These are phyloP conservation scores for Microctenopoma stevenorrisi DNA, from an alignment of 2,797 vertebrate genomes.

Conservation along the genomic window DNA sequence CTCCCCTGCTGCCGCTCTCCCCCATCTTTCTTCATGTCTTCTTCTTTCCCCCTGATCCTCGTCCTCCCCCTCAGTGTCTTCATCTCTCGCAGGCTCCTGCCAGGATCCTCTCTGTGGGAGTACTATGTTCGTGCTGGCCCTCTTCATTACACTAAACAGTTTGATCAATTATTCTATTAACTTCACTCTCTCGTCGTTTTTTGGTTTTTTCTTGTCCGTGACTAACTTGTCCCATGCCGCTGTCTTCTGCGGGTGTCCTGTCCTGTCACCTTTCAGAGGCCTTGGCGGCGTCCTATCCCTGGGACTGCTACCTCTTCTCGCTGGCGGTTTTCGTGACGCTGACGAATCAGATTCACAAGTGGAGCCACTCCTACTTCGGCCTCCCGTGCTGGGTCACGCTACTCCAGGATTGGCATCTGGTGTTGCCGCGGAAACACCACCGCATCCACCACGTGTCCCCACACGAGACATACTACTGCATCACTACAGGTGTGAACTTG, in stretches of 20 bases:
- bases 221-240: not conserved
- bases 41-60: slow-evolving; percentile 5
- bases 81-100: slow-evolving; percentile 44
- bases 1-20: slow-evolving; percentile 13
- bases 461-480: slow-evolving; percentile 86
- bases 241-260: not conserved
- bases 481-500: slow-evolving; percentile 75
- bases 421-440: slow-evolving; percentile 85
- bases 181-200: slow-evolving; percentile 7
- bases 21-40: slow-evolving; percentile 1
- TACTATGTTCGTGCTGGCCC: slow-evolving; percentile 39
- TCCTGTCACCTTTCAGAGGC: slow-evolving; percentile 67
- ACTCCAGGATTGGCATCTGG: slow-evolving; percentile 84
- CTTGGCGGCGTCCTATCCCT: slow-evolving; percentile 78
- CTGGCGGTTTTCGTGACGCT: slow-evolving; percentile 83
- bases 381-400: slow-evolving; percentile 83
- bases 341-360: slow-evolving; percentile 88
- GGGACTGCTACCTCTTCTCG: slow-evolving; percentile 84
- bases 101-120: slow-evolving; percentile 67
- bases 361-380: slow-evolving; percentile 86
- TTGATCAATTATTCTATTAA: slow-evolving; percentile 53
- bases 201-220: not conserved
- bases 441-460: slow-evolving; percentile 86
- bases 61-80: slow-evolving; percentile 36
- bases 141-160: slow-evolving; percentile 51